Percentiles rank a stretch among this genome's conserved stretches.
Evolutionary conservation across 2,113 vertebrate species (phyloP).

Genomic region (Oreotrochilus melanogaster): DNA sequence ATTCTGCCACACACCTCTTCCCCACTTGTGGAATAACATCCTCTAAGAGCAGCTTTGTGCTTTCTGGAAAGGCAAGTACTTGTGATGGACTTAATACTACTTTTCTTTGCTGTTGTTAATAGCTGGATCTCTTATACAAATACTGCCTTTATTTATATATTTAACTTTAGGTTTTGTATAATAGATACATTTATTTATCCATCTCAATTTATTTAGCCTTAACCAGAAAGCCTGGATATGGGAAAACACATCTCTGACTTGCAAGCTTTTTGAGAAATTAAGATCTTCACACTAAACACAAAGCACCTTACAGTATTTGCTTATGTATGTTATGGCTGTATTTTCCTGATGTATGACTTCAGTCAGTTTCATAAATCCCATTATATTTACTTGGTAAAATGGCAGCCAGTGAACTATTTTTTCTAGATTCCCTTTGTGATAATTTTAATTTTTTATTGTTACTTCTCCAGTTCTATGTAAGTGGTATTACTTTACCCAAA

Average conservation of each 20-base stretch:
- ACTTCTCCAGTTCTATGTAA: background rate
- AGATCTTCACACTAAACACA: background rate
- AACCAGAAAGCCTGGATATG: background rate
- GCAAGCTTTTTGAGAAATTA: background rate
- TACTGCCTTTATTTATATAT: background rate
- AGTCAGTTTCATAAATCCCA: background rate
- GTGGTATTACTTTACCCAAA: background rate
- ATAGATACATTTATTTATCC: background rate
- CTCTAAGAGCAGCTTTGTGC: background rate
- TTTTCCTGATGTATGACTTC: background rate
- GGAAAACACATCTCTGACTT: background rate
- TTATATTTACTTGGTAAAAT: background rate
- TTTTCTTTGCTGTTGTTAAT: background rate
- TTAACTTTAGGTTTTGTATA: accelerated
- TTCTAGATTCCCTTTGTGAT: background rate
- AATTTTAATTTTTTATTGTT: background rate
- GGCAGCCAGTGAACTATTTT: background rate
- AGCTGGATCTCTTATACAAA: background rate
- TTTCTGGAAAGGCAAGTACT: background rate
- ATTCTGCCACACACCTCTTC: background rate
- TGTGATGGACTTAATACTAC: background rate
- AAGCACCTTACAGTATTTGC: background rate
- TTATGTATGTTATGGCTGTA: background rate
- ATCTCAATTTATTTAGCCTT: background rate
- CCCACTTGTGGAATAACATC: background rate